Percentiles rank a stretch among this genome's conserved stretches.
phyloP scores from a whole-genome alignment of 1,140 invertebrate genomes.

The Zophobas morio region DNA sequence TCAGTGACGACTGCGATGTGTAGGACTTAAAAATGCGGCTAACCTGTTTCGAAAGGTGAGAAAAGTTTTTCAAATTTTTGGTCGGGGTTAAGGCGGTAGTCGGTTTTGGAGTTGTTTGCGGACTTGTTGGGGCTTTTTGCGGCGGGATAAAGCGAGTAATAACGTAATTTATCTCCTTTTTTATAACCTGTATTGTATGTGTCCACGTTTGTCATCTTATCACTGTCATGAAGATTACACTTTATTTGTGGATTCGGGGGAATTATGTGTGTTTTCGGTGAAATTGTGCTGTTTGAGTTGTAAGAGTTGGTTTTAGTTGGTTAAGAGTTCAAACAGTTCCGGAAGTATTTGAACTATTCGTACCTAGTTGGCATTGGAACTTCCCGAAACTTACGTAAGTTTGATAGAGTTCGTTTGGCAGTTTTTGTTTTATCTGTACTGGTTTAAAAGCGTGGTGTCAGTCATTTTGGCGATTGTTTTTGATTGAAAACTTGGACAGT shows the following conservation, averaged over 20 bases:
- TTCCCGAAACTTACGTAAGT: neutral
- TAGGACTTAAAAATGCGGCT: slow-evolving; percentile 53
- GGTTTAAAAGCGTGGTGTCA: neutral
- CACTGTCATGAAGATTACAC: slow-evolving; percentile 18
- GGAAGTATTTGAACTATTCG: neutral
- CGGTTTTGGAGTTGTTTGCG: neutral
- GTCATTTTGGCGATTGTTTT: neutral
- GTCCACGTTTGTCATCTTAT: slow-evolving; percentile 9
- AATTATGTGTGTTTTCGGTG: neutral
- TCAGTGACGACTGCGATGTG: slow-evolving; percentile 41
- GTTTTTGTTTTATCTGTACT: neutral
- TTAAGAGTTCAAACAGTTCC: neutral
- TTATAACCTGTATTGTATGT: slow-evolving; percentile 12
- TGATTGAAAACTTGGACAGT: neutral
- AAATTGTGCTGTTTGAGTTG: neutral
- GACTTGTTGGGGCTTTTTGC: neutral
- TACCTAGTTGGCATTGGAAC: slow-evolving; percentile 19
- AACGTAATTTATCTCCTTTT: neutral
- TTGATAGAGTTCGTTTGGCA: neutral
- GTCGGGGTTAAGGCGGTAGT: neutral
- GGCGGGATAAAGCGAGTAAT: neutral
- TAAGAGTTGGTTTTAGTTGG: neutral
- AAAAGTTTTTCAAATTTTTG: slow-evolving; percentile 38
- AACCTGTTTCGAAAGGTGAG: slow-evolving; percentile 60
- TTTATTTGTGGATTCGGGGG: neutral